Conservation (phyloP, 2,797 vertebrate genomes). For the Apogon hyalosoma region DNA sequence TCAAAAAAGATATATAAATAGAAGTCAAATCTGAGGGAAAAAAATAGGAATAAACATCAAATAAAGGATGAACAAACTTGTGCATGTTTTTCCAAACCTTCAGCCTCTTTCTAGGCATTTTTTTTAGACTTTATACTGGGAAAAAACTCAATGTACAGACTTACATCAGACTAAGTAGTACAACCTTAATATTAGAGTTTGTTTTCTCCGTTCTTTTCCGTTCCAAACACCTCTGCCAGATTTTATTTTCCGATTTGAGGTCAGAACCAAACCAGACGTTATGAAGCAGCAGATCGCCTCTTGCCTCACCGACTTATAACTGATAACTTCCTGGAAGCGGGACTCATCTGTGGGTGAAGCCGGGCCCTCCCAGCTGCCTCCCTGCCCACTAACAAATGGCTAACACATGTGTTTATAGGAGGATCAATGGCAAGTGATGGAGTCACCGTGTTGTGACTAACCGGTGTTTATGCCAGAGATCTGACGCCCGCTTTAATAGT, state of each 20-base stretch:
- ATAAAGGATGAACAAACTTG: no score
- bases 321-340: conserved; percentile 64
- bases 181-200: not conserved
- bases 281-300: conserved; percentile 24
- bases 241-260: conserved; percentile 15
- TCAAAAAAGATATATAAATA: no score
- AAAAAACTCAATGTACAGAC: no score
- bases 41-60: no score
- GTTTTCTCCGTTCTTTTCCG: not conserved
- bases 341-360: conserved; percentile 33
- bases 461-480: conserved; percentile 65
- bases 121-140: no score
- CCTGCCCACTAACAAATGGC: conserved; percentile 57
- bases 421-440: conserved; percentile 54
- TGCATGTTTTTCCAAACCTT: no score
- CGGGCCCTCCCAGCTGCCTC: conserved; percentile 23
- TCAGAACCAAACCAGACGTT: conserved; percentile 14
- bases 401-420: conserved; percentile 71
- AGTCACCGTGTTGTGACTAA: conserved; percentile 62
- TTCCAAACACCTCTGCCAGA: not conserved
- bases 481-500: conserved; percentile 59
- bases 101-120: no score
- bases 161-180: no score
- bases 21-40: no score
- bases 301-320: conserved; percentile 15